Conservation (phyloP, 2,888 invertebrate genomes). For the Parthenolecanium corni region DNA sequence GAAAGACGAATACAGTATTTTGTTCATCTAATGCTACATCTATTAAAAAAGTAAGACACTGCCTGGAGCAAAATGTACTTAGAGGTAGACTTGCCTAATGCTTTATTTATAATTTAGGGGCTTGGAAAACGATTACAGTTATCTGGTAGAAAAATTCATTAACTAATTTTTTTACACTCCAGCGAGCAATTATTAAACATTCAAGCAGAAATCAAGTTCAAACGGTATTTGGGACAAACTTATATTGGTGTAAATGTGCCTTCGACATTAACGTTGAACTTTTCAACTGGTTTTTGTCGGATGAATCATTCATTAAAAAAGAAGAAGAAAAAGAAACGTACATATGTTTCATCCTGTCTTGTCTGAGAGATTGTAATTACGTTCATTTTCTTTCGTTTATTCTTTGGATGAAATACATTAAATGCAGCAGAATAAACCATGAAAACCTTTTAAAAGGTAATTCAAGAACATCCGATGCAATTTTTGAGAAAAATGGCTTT, state of each 20-base stretch:
- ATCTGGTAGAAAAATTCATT: too few relatives aligned
- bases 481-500: too few relatives aligned
- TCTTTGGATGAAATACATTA: too few relatives aligned
- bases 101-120: too few relatives aligned
- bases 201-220: neutral
- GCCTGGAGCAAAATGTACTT: too few relatives aligned
- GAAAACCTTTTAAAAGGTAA: neutral
- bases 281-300: conserved; percentile 1
- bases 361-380: neutral
- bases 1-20: too few relatives aligned
- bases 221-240: neutral
- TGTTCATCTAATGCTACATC: too few relatives aligned
- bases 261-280: conserved; percentile 1
- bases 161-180: neutral
- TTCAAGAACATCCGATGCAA: neutral
- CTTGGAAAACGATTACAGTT: too few relatives aligned
- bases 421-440: too few relatives aligned
- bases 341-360: neutral
- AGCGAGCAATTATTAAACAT: neutral
- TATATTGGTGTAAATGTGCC: too few relatives aligned
- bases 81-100: too few relatives aligned
- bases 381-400: neutral
- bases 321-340: neutral
- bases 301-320: neutral
- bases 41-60: too few relatives aligned